These are phyloP conservation scores for Pelvicachromis taeniatus DNA, from an alignment of 2,113 vertebrate genomes.

Conservation along the genomic window DNA sequence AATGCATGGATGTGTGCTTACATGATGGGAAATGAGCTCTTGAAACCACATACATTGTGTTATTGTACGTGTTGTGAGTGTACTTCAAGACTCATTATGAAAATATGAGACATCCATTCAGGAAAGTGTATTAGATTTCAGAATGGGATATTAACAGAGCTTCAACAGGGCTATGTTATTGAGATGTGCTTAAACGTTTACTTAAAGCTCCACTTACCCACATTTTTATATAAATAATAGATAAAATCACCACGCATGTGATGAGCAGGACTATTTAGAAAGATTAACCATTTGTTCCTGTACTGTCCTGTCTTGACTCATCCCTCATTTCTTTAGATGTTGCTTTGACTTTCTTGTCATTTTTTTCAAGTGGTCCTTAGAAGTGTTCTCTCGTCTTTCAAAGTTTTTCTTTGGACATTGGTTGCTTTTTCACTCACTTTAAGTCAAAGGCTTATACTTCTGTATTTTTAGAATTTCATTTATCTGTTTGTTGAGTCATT, in stretches of 20 bases:
- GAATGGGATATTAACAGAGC: neutral
- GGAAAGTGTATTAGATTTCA: neutral
- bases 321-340: neutral
- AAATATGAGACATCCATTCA: neutral
- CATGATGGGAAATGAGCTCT: neutral
- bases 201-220: neutral
- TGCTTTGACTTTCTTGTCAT: neutral
- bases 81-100: neutral
- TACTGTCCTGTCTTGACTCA: no score
- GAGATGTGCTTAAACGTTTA: neutral
- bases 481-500: neutral
- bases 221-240: neutral
- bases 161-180: neutral
- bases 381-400: neutral
- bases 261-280: neutral
- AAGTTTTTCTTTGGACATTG: neutral
- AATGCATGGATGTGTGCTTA: neutral
- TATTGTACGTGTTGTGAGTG: neutral
- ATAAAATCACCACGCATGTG: neutral
- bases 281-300: neutral
- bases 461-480: neutral
- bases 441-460: neutral
- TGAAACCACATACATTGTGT: neutral
- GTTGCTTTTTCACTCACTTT: neutral
- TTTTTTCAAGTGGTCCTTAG: neutral